These are phyloP conservation scores for Lathamus discolor DNA, from an alignment of 2,113 vertebrate species.

Conservation along the genomic window DNA sequence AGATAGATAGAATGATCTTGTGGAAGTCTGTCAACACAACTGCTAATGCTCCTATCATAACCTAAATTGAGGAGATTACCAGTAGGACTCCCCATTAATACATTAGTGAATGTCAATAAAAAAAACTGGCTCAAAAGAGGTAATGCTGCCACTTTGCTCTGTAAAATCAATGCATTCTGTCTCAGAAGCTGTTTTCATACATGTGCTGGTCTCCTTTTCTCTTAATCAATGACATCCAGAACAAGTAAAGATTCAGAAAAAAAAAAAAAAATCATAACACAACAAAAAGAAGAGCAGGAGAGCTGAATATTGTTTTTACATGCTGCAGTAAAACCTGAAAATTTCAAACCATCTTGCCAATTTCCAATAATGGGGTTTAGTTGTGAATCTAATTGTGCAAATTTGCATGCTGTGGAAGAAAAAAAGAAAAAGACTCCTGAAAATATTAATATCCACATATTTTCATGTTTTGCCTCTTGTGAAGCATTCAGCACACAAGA, in stretches of 20 bases:
- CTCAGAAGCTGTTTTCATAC: neutral
- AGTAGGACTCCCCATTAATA: neutral
- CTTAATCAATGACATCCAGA: neutral
- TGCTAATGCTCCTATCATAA: neutral
- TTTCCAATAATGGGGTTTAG: neutral
- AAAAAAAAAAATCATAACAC: neutral
- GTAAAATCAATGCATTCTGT: neutral
- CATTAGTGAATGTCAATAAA: neutral
- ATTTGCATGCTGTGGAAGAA: fast-evolving
- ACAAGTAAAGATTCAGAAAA: neutral
- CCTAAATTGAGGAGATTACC: neutral
- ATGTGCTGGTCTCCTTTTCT: neutral
- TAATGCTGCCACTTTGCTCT: neutral
- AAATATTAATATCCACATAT: neutral
- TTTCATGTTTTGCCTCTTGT: neutral
- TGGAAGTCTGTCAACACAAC: neutral
- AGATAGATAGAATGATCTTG: neutral
- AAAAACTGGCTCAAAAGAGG: neutral
- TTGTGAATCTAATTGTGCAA: neutral
- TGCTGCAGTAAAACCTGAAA: neutral
- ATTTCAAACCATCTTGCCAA: neutral
- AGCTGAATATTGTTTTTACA: neutral
- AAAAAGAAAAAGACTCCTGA: neutral
- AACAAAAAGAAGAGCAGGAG: neutral
- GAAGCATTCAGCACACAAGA: neutral